Evolutionary conservation across 2,113 vertebrate genomes (phyloP), one percentile per base, ranked within the genome.

Genomic region (Acanthochromis polyacanthus): DNA sequence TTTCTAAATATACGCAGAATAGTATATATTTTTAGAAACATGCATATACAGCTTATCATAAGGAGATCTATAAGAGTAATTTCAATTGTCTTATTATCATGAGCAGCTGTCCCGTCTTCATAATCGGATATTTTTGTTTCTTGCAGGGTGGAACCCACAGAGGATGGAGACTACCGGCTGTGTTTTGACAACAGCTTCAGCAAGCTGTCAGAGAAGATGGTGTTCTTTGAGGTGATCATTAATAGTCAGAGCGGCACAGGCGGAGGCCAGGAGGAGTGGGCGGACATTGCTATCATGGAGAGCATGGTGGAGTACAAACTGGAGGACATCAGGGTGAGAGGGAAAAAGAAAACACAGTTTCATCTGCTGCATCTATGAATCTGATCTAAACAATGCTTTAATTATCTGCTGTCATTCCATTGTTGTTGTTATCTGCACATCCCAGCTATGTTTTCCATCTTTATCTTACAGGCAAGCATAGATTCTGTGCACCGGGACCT

Each of bases 101-200:
- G 2, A 55, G 16, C 9, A 53, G 72, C 25, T 30, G 12, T 19
- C 10, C 22, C 56, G 4, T 57, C 22, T 10, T 3, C 2, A 16
- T n/a, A 30, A 3, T 20, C 19, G 2, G 1, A 10, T 10, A 1
- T 1, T 20, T 17, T 65, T 20, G 15, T 15, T 32, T 20, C 82
- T 19, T 59, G 10, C 74, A 98, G 97, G 40, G 91, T 97, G 87
- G 95, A 97, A 62, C 81, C 92, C 28, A 96, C 96, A 0, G 95
- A 96, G 59, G 90, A 93, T 0, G 96, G 97, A 0, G 97, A 98
- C 86, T 97, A 98, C 90, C 92, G 89, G 67, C 86, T 98, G 48
- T 98, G 97, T 80, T 98, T 98, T n/a, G 97, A 98, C 91, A 97
- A 98, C 92, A 96, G 95, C 85, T 98, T 96, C 91, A 97, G 96